Base-by-base conservation (phyloP, 2,888 invertebrate genomes). In the Biston stratarius region DNA sequence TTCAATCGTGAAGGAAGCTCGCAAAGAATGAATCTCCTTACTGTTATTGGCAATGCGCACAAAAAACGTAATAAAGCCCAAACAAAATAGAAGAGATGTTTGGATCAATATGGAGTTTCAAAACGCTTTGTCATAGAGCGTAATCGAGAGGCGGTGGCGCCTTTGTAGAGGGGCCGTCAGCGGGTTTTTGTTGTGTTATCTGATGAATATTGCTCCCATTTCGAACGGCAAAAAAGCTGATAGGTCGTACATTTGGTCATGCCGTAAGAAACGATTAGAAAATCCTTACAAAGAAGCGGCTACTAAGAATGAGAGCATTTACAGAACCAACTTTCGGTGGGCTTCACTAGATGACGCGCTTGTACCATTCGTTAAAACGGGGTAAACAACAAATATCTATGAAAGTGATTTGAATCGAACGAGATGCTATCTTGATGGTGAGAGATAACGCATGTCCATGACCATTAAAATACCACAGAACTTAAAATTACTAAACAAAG, bases 101-200 rank as follows among this genome's bases (percentile, higher is more conserved):
- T 90, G 93, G 93, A 93, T 93, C 93, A 92, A 93, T 94, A 94
- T 94, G 93, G 92, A 84, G 91, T 88, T 92, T 90, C 85, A 91
- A 92, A 92, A 84, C 89, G 94, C 94, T 88, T 90, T 90, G 94
- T 93, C 94, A 94, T 93, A 93, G 89, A 87, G 88, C 87, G 91
- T 93, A 94, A 93, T 94, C 92, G 92, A 94, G 85, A 82, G 88
- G 86, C 90, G 90, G 90, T 91, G 92, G 93, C 92, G 90, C 87
- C 92, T 91, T 94, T 94, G 93, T 90, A 80, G 76, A 75, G 80
- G 69, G 79, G 76, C 89, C 88, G 89, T 92, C 92, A 87, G 85
- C 92, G 85, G 83, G 81, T 93, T 93, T 94, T 94, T 93, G 85
- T 90, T 82, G 79, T 81, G 80, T 88, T 93, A 93, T 93, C 93